phyloP scores from a whole-genome alignment of 2,113 vertebrate species.

The Dermatemys mawii region DNA sequence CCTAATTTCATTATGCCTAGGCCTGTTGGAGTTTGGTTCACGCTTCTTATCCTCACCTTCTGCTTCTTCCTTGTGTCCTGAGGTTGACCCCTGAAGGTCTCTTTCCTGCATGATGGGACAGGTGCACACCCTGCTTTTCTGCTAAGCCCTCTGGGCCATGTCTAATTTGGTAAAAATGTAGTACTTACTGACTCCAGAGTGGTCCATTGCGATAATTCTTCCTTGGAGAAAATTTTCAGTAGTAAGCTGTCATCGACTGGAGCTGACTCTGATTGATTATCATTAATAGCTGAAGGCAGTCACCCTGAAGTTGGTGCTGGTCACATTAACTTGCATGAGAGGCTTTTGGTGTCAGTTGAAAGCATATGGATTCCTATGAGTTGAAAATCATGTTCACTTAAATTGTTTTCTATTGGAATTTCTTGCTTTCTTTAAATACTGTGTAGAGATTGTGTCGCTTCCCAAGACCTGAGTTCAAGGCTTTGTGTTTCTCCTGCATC shows the following conservation, averaged over 20 bases:
- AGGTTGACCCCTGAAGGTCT: not conserved
- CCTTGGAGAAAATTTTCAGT: not conserved
- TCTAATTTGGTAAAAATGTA: not conserved
- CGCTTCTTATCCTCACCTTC: not conserved
- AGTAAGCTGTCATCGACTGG: not conserved
- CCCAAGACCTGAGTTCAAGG: not conserved
- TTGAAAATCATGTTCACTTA: not conserved
- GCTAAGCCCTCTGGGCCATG: accelerated
- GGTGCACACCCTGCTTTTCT: too few species aligned
- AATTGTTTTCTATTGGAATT: not conserved
- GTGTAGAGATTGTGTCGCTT: not conserved
- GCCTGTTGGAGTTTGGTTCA: not conserved
- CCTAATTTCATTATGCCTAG: not conserved
- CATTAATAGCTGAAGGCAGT: not conserved
- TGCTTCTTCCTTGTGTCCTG: not conserved
- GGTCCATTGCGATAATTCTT: not conserved
- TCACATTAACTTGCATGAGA: not conserved
- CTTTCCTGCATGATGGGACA: not conserved
- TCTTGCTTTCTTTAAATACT: not conserved
- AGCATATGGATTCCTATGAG: not conserved
- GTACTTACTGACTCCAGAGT: not conserved
- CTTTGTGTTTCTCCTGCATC: not conserved
- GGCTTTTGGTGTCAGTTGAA: not conserved
- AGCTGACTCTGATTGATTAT: not conserved
- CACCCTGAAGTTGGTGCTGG: not conserved